phyloP scores from a whole-genome alignment of 1,140 invertebrate species.

The Oedothorax gibbosus region DNA sequence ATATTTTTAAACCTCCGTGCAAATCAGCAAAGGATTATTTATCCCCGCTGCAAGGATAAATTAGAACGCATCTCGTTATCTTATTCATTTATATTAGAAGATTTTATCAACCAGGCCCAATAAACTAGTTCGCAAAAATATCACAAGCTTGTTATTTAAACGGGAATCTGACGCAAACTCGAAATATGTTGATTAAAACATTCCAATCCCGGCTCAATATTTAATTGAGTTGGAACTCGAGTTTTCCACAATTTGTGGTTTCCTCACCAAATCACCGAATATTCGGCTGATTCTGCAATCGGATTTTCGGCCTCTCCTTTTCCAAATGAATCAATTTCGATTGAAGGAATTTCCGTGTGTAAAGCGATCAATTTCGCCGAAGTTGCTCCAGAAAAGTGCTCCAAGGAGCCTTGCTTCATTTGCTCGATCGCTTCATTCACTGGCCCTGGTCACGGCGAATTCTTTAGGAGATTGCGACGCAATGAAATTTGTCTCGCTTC shows the following conservation, averaged over 20 bases:
- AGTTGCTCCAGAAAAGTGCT: slow-evolving; percentile 53
- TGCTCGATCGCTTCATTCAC: slow-evolving; percentile 47
- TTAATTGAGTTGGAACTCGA: slow-evolving; percentile 51
- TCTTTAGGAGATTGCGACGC: slow-evolving; percentile 23
- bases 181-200: slow-evolving; percentile 60
- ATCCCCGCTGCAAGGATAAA: too few relatives aligned
- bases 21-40: too few relatives aligned
- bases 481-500: slow-evolving; percentile 53
- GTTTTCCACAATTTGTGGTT: slow-evolving; percentile 48
- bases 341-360: slow-evolving; percentile 58
- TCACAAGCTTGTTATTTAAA: too few relatives aligned
- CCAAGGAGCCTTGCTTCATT: slow-evolving; percentile 53
- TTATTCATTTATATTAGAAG: too few relatives aligned
- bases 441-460: slow-evolving; percentile 17
- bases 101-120: too few relatives aligned
- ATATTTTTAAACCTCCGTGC: too few relatives aligned
- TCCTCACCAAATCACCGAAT: slow-evolving; percentile 31
- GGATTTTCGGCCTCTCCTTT: not conserved
- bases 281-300: slow-evolving; percentile 55
- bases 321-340: slow-evolving; percentile 56
- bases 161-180: too few relatives aligned
- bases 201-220: slow-evolving; percentile 47
- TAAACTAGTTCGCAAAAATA: too few relatives aligned
- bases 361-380: slow-evolving; percentile 56
- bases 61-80: too few relatives aligned